Conservation (phyloP, 2,113 vertebrate species). For the Ciconia maguari region DNA sequence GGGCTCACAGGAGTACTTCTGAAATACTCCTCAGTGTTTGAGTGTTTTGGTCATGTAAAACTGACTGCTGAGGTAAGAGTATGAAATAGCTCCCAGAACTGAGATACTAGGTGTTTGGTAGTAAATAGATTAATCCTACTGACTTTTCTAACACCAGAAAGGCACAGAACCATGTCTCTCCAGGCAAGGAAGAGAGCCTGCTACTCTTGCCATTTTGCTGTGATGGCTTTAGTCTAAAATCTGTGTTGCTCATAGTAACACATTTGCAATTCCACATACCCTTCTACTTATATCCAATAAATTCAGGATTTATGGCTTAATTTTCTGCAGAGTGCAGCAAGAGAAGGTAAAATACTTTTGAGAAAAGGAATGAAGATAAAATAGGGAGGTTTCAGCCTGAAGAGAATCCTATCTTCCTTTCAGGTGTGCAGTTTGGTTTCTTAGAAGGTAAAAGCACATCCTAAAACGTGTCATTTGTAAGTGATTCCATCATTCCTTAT, state of each 20-base stretch:
- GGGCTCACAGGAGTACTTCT: background rate
- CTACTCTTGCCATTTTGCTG: background rate
- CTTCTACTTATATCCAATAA: background rate
- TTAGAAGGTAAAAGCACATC: background rate
- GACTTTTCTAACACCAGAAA: background rate
- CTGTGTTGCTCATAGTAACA: background rate
- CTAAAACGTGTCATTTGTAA: background rate
- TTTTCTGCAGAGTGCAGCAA: background rate
- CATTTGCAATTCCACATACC: background rate
- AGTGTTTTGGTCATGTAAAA: background rate
- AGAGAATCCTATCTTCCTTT: background rate
- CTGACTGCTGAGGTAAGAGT: background rate
- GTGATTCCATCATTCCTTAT: background rate
- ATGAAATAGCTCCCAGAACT: background rate
- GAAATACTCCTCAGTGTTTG: background rate
- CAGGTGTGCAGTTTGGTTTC: background rate
- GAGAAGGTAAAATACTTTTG: background rate
- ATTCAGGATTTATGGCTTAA: slow-evolving; percentile 16
- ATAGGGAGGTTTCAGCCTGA: background rate
- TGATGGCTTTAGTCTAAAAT: background rate
- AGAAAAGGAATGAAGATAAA: background rate
- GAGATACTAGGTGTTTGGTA: background rate
- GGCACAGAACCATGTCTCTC: fast-evolving
- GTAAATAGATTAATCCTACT: background rate
- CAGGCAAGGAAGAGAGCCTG: background rate